A percentile compares a stretch with the other conserved stretches of the same genome.
phyloP scores from a whole-genome alignment of 2,797 vertebrate genomes.

The Sebastes variabilis region DNA sequence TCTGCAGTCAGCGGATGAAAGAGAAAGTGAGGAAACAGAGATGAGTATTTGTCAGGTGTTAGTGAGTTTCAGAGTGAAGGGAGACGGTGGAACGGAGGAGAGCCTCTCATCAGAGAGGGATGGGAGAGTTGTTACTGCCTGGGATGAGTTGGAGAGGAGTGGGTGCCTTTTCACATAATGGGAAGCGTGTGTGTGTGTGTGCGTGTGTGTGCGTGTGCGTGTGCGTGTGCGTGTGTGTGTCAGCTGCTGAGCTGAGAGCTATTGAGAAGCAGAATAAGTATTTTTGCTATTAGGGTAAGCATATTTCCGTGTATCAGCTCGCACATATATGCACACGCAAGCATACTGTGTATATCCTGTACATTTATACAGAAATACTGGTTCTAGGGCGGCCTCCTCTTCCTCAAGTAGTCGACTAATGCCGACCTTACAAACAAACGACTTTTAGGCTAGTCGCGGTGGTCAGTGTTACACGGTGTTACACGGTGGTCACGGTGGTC shows the following conservation, averaged over 20 bases:
- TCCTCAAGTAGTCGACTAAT: too few relatives aligned
- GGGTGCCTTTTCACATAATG: conserved; percentile 7
- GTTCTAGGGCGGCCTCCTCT: too few relatives aligned
- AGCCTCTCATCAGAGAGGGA: conserved; percentile 21
- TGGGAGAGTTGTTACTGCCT: conserved; percentile 6
- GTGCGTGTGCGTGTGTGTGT: too few relatives aligned
- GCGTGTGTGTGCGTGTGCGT: too few relatives aligned
- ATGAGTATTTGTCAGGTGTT: conserved; percentile 49
- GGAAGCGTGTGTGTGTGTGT: neutral
- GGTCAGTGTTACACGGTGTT: too few relatives aligned
- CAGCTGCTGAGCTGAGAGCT: neutral
- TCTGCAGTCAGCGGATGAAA: conserved; percentile 25
- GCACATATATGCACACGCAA: neutral
- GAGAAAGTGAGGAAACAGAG: conserved; percentile 30
- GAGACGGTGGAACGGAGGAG: conserved; percentile 10
- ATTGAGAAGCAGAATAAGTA: neutral
- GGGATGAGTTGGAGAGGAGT: conserved; percentile 18
- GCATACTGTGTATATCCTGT: neutral
- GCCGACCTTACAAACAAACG: too few relatives aligned
- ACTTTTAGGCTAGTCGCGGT: too few relatives aligned
- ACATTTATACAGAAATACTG: neutral
- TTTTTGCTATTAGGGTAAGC: neutral
- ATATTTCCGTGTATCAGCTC: neutral
- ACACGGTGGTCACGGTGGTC: too few relatives aligned
- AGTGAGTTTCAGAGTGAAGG: conserved; percentile 23